Percentiles rank a stretch among this genome's conserved stretches.
Evolutionary conservation across 2,113 vertebrate species (phyloP).

Genomic region (Agelaius tricolor): DNA sequence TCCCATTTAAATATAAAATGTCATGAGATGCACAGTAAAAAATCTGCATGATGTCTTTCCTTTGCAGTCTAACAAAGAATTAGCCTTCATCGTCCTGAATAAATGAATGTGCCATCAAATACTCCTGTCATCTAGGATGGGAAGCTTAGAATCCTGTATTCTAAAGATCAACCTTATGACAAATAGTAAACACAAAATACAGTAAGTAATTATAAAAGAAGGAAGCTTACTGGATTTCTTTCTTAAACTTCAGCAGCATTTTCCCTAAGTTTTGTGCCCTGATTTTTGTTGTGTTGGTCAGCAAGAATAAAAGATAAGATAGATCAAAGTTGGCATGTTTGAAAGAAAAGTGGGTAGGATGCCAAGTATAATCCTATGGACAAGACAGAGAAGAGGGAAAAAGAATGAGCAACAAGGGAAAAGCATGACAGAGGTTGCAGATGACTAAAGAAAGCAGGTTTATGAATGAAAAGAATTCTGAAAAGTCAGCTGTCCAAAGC

Average conservation of each 20-base stretch:
- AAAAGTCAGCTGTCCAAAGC: neutral
- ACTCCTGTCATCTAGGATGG: neutral
- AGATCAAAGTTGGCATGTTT: neutral
- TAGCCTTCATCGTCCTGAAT: neutral
- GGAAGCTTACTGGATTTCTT: neutral
- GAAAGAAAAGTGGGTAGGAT: neutral
- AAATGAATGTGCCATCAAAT: neutral
- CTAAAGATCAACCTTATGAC: neutral
- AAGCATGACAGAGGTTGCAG: neutral
- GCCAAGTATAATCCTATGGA: neutral
- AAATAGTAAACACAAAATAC: neutral
- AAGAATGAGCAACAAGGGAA: neutral
- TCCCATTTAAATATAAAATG: constrained; percentile 37
- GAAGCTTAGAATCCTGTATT: neutral
- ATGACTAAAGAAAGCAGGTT: neutral
- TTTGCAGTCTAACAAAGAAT: constrained; percentile 1
- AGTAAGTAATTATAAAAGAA: neutral
- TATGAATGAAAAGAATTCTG: neutral
- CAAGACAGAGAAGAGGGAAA: neutral
- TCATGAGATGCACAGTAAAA: neutral
- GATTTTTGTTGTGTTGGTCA: neutral
- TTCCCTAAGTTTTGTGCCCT: neutral
- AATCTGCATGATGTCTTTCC: neutral
- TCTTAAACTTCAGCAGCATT: neutral
- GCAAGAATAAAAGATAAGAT: neutral